A percentile compares a stretch with the other conserved stretches of the same genome.
phyloP scores from a whole-genome alignment of 1,140 invertebrate species.

The Drosophila guanche region DNA sequence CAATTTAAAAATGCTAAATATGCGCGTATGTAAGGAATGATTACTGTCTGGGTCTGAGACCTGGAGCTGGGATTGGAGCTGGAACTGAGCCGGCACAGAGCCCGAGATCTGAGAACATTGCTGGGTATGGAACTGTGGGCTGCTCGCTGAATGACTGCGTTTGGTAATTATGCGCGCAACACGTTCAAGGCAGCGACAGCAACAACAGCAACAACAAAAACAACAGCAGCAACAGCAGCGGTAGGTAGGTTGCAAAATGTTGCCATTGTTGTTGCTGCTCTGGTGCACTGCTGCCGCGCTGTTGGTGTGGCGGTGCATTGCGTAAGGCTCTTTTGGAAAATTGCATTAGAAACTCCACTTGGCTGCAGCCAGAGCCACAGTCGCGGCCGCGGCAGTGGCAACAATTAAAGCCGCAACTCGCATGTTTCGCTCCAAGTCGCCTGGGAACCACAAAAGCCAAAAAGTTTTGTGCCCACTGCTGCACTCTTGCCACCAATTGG shows the following conservation, averaged over 20 bases:
- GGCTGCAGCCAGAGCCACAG: slow-evolving; percentile 38
- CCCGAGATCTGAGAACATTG: slow-evolving; percentile 38
- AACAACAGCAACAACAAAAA: too few relatives aligned
- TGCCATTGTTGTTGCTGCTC: slow-evolving; percentile 46
- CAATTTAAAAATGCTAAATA: slow-evolving; percentile 81
- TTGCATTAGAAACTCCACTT: slow-evolving; percentile 81
- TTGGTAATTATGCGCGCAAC: slow-evolving; percentile 76
- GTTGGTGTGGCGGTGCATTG: slow-evolving; percentile 45
- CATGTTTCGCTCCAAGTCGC: slow-evolving; percentile 74
- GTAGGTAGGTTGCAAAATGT: slow-evolving; percentile 35
- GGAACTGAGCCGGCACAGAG: slow-evolving; percentile 35
- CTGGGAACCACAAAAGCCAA: slow-evolving; percentile 78
- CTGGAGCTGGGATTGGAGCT: slow-evolving; percentile 24
- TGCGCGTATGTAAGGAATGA: slow-evolving; percentile 79
- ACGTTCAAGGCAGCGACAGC: slow-evolving; percentile 68
- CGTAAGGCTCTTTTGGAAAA: slow-evolving; percentile 71
- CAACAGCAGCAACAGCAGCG: neutral
- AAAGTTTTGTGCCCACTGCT: slow-evolving; percentile 12
- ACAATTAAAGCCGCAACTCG: slow-evolving; percentile 76
- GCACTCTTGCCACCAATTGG: slow-evolving; percentile 29
- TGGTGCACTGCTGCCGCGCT: slow-evolving; percentile 24
- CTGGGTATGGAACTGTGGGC: slow-evolving; percentile 8
- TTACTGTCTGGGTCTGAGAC: slow-evolving; percentile 42
- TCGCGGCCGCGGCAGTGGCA: slow-evolving; percentile 43
- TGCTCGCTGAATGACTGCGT: slow-evolving; percentile 47